Evolutionary conservation across 2,888 invertebrate species (phyloP), one percentile per base, ranked within the genome.

Genomic region (Rapana venosa): DNA sequence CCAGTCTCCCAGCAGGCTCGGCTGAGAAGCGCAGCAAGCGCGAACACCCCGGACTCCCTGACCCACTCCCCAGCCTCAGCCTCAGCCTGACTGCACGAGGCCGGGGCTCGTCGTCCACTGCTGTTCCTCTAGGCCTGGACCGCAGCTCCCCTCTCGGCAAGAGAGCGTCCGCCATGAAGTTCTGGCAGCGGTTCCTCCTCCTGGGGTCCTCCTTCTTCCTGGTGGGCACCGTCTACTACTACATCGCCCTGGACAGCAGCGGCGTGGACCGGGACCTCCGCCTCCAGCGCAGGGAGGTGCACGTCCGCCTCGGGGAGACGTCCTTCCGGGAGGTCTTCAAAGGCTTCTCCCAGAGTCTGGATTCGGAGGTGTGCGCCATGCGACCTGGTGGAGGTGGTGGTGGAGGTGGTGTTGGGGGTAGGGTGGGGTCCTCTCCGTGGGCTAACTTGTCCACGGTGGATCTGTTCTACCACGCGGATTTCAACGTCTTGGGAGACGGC

Each of bases 161-260:
- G 32, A 22, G n/a, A 86, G 32, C 17, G n/a, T 61, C 36, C 30
- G 22, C 61, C 87, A 94, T 94, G 94, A 94, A 94, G 92, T 94
- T 94, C 92, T 94, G 93, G 88, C 93, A 94, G 89, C 93, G 94
- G 20, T 91, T 94, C 81, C 91, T 93, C 74, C 93, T 93, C 88
- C 90, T 94, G 87, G 90, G 93, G 84, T 92, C 93, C 32, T 91
- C 93, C 30, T 90, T 93, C 47, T 91, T 93, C 61, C 92, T 92
- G 86, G 90, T 94, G 61, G 91, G 93, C 58, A 92, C 93, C 77
- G 90, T 92, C 15, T 90, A 90, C 81, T 90, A 89, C 88, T 88
- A 90, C 90, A 90, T 32, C 36, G 90, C 61, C 35, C 89, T 89
- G 30, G 26, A 84, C n/a, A 74, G 84, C 74, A 35, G n/a, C 87